Percentiles rank a stretch among this genome's conserved stretches.
Evolutionary conservation across 2,888 invertebrate species (phyloP).

Genomic region (Dicranocentrus wangi): DNA sequence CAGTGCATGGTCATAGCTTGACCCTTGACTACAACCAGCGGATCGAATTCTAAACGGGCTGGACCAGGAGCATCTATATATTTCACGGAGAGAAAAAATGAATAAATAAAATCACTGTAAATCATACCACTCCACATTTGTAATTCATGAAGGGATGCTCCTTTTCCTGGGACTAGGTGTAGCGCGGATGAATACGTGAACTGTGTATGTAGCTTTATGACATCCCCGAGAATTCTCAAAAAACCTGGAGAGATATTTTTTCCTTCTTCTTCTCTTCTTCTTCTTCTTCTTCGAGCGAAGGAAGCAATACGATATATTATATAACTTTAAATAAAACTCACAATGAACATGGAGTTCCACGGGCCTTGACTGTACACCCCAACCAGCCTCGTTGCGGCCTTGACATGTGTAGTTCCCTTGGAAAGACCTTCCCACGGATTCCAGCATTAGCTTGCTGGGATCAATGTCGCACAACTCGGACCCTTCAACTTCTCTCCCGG

Average conservation of each 20-base stretch:
- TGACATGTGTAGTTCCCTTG: slow-evolving; percentile 96
- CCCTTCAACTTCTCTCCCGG: slow-evolving; percentile 63
- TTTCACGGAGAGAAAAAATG: slow-evolving; percentile 61
- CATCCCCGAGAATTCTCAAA: too few species aligned
- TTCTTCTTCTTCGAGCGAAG: neutral
- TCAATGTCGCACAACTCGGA: slow-evolving; percentile 83
- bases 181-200: neutral
- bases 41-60: slow-evolving; percentile 84
- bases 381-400: slow-evolving; percentile 90
- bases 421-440: slow-evolving; percentile 89
- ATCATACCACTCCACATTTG: slow-evolving; percentile 30
- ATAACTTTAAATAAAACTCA: slow-evolving; percentile 76
- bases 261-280: neutral
- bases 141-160: slow-evolving; percentile 45
- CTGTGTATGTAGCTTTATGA: neutral
- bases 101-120: slow-evolving; percentile 52
- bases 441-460: slow-evolving; percentile 87
- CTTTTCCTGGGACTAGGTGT: too few species aligned
- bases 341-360: slow-evolving; percentile 88
- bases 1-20: slow-evolving; percentile 88
- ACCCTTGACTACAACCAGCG: slow-evolving; percentile 86
- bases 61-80: slow-evolving; percentile 88
- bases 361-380: slow-evolving; percentile 86
- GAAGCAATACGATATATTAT: too few species aligned
- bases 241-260: neutral